phyloP scores from a whole-genome alignment of 92 coral and sea anemone species.

The Palythoa heliodiscus region DNA sequence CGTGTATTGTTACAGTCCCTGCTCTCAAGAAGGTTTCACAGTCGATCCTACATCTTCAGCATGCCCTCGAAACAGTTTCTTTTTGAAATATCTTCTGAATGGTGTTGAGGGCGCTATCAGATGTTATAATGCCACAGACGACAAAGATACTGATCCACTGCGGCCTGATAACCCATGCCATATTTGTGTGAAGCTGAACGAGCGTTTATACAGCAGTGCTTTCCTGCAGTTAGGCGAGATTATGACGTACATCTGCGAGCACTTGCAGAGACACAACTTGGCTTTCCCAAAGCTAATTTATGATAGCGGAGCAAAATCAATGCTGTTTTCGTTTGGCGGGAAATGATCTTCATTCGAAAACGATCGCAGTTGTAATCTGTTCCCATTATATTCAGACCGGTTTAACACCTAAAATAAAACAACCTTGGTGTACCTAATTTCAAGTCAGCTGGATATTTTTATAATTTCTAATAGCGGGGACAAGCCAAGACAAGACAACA shows the following conservation, averaged over 20 bases:
- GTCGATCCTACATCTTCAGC: background rate
- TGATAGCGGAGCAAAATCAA: constrained; percentile 29
- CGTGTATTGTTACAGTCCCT: constrained; percentile 36
- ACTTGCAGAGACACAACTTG: constrained; percentile 20
- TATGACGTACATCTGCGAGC: constrained; percentile 16
- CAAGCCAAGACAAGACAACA: no score
- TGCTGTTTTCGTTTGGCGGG: constrained; percentile 35
- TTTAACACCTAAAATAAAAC: no score
- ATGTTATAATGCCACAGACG: constrained; percentile 26
- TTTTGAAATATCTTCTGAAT: constrained; percentile 29
- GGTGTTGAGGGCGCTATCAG: constrained; percentile 30
- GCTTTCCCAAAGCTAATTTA: constrained; percentile 24
- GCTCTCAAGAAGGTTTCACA: constrained; percentile 21
- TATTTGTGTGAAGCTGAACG: constrained; percentile 9
- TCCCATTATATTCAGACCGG: no score
- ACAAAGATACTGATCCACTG: constrained; percentile 27
- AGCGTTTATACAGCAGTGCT: constrained; percentile 17
- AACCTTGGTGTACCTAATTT: no score
- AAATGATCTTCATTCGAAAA: background rate
- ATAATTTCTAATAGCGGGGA: no score
- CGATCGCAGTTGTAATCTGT: background rate
- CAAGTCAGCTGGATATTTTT: no score
- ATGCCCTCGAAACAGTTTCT: constrained; percentile 24
- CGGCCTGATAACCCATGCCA: constrained; percentile 37
- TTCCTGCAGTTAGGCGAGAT: constrained; percentile 29